Base-by-base conservation (phyloP, 2,888 invertebrate genomes). In the Amphipoea lucens region DNA sequence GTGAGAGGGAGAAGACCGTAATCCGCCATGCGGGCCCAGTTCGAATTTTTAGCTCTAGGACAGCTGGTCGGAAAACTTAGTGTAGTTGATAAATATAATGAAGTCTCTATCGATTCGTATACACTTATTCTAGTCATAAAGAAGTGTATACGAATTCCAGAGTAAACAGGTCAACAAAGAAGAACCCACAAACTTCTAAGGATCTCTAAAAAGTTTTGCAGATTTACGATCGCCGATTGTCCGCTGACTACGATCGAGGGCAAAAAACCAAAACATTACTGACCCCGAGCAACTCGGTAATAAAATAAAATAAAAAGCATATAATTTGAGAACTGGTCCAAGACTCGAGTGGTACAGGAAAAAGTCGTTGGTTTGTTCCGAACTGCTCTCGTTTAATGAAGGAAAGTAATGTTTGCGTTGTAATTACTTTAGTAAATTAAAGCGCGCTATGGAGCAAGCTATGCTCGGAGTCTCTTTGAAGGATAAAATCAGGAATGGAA, bases 241-340 rank as follows among this genome's bases (percentile, higher is more conserved):
- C 69, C 62, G 42, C 42, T n/a, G 70, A 72, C 74, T 83, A 73
- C 48, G 48, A 80, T 78, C 76, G 75, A 42, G 89, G 72, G 85
- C 90, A 92, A 92, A 92, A 92, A 93, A 91, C 84, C 91, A 92
- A 92, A 94, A 94, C 92, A 93, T 89, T 87, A 91, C 91, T 94
- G 93, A 93, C 93, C 94, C 91, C 89, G 86, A 92, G 81, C 92
- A 90, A 90, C 85, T 76, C 76, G 51, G 73, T 82, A 83, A 86
- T 84, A 79, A 77, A 86, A 88, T 81, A 79, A 85, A 85, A 86
- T 74, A 86, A 84, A 87, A 90, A 87, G 78, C 74, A 81, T 60
- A 74, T 78, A 84, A 84, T 89, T 90, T 80, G 79, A 83, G 80
- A 88, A 89, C 91, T 84, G 88, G 91, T 91, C 82, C 78, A 69